Evolutionary conservation across 2,113 vertebrate species (phyloP).

Genomic region (Candoia aspera): DNA sequence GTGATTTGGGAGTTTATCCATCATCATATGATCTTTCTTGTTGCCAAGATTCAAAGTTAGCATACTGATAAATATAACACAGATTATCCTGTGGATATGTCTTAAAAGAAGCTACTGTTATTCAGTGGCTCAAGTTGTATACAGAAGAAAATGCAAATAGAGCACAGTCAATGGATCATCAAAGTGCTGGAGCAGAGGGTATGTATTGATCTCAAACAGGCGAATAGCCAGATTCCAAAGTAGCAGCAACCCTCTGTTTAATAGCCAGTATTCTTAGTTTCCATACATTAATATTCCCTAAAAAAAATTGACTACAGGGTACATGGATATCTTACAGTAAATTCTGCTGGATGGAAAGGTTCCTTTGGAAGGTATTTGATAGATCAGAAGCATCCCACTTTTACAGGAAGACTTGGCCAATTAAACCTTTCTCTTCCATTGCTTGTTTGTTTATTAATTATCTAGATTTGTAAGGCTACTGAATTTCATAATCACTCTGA

Average conservation of each 20-base stretch:
- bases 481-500: neutral
- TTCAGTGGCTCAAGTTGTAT: neutral
- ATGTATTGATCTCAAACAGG: neutral
- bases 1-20: neutral
- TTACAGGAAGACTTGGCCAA: neutral
- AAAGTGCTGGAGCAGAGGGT: neutral
- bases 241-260: neutral
- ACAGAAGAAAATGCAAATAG: neutral
- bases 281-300: neutral
- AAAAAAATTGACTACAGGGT: neutral
- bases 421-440: neutral
- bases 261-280: neutral
- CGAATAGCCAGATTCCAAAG: neutral
- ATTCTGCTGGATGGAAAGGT: neutral
- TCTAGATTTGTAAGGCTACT: neutral
- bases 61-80: neutral
- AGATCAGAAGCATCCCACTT: neutral
- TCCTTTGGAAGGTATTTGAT: neutral
- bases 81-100: neutral
- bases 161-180: neutral
- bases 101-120: neutral
- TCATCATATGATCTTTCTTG: neutral
- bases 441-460: neutral
- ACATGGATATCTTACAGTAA: neutral
- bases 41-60: neutral